Conservation (phyloP, 1,140 invertebrate species). For the Ctenoplectra terminalis region DNA sequence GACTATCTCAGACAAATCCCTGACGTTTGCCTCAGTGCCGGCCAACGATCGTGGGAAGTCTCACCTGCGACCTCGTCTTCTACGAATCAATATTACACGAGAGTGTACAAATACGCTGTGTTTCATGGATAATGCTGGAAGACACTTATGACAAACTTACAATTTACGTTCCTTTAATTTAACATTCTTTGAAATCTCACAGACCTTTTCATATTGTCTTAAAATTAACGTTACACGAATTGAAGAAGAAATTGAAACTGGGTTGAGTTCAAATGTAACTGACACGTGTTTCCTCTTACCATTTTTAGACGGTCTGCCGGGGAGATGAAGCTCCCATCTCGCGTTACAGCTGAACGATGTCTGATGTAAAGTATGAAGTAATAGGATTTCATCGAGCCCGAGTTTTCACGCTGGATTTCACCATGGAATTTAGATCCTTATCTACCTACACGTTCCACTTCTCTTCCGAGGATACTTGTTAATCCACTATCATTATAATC, state of each 20-base stretch:
- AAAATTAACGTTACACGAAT: too few relatives aligned
- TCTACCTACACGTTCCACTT: slow-evolving; percentile 23
- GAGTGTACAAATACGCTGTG: slow-evolving; percentile 50
- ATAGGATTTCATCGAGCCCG: slow-evolving; percentile 66
- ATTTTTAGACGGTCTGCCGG: not conserved
- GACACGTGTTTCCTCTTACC: not conserved
- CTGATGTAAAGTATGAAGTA: slow-evolving; percentile 46
- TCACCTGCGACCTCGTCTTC: slow-evolving; percentile 75
- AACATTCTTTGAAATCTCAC: too few relatives aligned
- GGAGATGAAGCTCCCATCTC: slow-evolving; percentile 3
- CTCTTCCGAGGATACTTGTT: not conserved
- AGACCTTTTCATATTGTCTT: not conserved
- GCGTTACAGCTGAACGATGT: slow-evolving; percentile 1
- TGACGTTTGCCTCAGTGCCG: slow-evolving; percentile 33
- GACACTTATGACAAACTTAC: slow-evolving; percentile 18
- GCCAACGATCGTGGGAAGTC: slow-evolving; percentile 72
- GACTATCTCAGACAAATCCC: slow-evolving; percentile 50
- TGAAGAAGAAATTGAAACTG: too few relatives aligned
- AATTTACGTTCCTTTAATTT: not conserved
- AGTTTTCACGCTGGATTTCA: slow-evolving; percentile 73
- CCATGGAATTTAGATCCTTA: slow-evolving; percentile 59
- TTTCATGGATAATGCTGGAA: slow-evolving; percentile 42
- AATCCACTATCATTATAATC: not conserved
- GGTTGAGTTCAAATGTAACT: too few relatives aligned
- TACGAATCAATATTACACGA: slow-evolving; percentile 74